phyloP scores from a whole-genome alignment of 2,888 invertebrate species.

The Bembecia ichneumoniformis region DNA sequence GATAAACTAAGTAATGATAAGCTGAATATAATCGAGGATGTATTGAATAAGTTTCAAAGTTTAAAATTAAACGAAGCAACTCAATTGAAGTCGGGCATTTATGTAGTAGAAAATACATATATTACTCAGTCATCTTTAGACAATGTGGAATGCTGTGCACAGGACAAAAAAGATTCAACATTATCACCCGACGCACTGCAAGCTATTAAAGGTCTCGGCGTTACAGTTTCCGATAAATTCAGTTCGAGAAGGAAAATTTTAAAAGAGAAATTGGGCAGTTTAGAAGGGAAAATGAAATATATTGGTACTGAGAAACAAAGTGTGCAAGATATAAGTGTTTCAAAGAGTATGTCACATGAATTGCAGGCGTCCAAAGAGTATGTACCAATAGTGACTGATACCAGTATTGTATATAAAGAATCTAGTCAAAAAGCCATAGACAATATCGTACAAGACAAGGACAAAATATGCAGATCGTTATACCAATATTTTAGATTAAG shows the following conservation, averaged over 20 bases:
- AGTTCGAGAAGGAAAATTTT: slow-evolving; percentile 65
- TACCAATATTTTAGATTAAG: slow-evolving; percentile 63
- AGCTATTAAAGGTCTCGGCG: slow-evolving; percentile 63
- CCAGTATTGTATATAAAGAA: slow-evolving; percentile 57
- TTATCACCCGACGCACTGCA: slow-evolving; percentile 59
- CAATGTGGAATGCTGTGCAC: slow-evolving; percentile 9
- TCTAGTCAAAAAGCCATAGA: slow-evolving; percentile 61
- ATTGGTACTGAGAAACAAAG: slow-evolving; percentile 41
- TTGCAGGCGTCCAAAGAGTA: slow-evolving; percentile 21
- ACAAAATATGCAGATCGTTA: slow-evolving; percentile 46
- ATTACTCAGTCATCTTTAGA: slow-evolving; percentile 41
- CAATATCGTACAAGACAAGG: slow-evolving; percentile 35
- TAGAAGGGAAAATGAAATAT: slow-evolving; percentile 64
- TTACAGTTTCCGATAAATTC: slow-evolving; percentile 65
- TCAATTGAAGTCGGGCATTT: slow-evolving; percentile 71
- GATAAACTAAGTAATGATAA: slow-evolving; percentile 59
- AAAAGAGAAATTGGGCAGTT: slow-evolving; percentile 69
- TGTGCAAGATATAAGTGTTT: slow-evolving; percentile 15
- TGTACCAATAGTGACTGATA: slow-evolving; percentile 24
- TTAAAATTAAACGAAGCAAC: slow-evolving; percentile 50
- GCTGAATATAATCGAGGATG: slow-evolving; percentile 47
- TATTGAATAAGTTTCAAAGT: slow-evolving; percentile 43
- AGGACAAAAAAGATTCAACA: slow-evolving; percentile 47
- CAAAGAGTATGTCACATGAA: slow-evolving; percentile 28
- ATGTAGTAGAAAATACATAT: slow-evolving; percentile 65